Conservation (phyloP, 2,113 vertebrate genomes). For the Azemiops feae region DNA sequence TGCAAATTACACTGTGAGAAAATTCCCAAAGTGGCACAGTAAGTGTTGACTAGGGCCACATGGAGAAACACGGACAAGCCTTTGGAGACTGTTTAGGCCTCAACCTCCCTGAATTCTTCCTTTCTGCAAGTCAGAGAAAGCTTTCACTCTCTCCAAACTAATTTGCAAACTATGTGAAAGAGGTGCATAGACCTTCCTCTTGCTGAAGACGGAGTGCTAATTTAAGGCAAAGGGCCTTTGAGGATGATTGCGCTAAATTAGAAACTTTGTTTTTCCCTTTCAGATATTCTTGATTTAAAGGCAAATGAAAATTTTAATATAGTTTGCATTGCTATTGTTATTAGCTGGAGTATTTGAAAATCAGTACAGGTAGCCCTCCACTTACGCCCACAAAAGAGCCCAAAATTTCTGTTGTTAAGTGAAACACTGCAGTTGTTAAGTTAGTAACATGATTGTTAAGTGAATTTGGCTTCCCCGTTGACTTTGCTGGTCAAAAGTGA, state of each 20-base stretch:
- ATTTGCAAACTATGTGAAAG: not conserved
- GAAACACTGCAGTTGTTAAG: not conserved
- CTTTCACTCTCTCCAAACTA: not conserved
- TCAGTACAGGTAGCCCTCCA: not conserved
- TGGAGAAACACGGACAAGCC: not conserved
- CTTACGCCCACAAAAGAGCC: not conserved
- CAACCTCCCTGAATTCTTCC: not conserved
- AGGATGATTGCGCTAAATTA: not conserved
- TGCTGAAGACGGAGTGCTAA: too few relatives aligned
- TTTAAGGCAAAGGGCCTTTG: not conserved
- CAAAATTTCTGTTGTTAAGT: not conserved
- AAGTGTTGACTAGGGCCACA: not conserved
- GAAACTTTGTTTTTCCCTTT: not conserved
- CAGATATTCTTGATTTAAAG: not conserved
- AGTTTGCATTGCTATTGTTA: not conserved
- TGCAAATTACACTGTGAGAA: not conserved
- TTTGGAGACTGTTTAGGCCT: not conserved
- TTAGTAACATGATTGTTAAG: not conserved
- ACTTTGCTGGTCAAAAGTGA: not conserved
- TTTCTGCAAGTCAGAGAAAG: not conserved
- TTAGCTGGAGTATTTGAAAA: not conserved
- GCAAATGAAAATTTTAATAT: not conserved
- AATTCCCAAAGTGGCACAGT: not conserved
- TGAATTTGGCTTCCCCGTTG: not conserved
- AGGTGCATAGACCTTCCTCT: not conserved